Conservation (phyloP, 2,888 invertebrate genomes). For the Onthophagus sagittarius region DNA sequence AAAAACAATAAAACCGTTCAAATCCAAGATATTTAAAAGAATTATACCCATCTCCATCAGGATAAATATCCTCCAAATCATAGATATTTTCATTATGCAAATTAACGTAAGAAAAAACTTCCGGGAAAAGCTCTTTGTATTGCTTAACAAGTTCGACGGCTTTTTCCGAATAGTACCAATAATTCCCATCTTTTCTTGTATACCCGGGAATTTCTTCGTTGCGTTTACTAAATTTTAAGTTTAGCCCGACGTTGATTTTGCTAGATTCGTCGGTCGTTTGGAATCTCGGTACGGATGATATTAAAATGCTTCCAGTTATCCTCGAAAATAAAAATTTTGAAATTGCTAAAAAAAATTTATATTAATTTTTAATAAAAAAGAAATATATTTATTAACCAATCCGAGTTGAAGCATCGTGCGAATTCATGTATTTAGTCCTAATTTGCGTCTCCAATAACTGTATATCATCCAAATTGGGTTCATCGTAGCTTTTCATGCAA, state of each 20-base stretch:
- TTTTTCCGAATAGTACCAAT: slow-evolving; percentile 80
- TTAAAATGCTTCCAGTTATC: slow-evolving; percentile 80
- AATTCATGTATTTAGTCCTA: slow-evolving; percentile 52
- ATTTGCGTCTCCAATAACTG: slow-evolving; percentile 39
- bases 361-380: background rate
- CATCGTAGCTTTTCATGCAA: slow-evolving; percentile 46
- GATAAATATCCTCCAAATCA: slow-evolving; percentile 66
- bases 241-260: slow-evolving; percentile 81
- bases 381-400: slow-evolving; percentile 50
- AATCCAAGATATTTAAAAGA: slow-evolving; percentile 9
- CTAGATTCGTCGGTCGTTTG: slow-evolving; percentile 47
- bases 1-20: background rate
- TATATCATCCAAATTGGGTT: slow-evolving; percentile 51
- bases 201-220: slow-evolving; percentile 76
- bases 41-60: slow-evolving; percentile 31
- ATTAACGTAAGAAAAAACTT: slow-evolving; percentile 50
- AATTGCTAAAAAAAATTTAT: slow-evolving; percentile 53
- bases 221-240: slow-evolving; percentile 84
- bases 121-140: slow-evolving; percentile 70
- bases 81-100: slow-evolving; percentile 61
- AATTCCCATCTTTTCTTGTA: slow-evolving; percentile 64
- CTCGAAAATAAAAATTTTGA: slow-evolving; percentile 71
- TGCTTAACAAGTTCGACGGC: slow-evolving; percentile 65
- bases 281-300: slow-evolving; percentile 52
- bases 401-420: slow-evolving; percentile 57